Evolutionary conservation across 2,888 invertebrate species (phyloP), one percentile per base, ranked within the genome.

Genomic region (Tubulanus polymorphus): DNA sequence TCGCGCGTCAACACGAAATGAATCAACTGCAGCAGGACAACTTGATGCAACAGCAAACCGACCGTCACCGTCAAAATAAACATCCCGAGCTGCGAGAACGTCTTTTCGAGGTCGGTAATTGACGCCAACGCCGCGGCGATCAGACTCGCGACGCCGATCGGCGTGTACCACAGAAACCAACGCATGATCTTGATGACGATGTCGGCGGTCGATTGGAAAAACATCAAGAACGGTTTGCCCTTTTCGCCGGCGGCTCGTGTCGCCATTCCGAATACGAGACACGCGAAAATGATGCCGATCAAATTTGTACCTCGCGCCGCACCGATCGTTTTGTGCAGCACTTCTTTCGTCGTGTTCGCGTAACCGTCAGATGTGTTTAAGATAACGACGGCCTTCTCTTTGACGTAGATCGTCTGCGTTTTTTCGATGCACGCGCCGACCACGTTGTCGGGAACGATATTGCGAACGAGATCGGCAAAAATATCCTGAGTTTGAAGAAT

Each of bases 161-260:
- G 71, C 2, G 69, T 69, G 27, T 62, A 65, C 73, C 71, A 72
- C 52, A 72, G 59, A 23, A 73, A 64, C 70, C 71, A 69, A 2
- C 65, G 58, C 15, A 73, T 59, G 12, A 70, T 60, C n/a, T 60
- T 30, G 12, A 70, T 54, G 10, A 70, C 59, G 1, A 70, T 56
- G n/a, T 70, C 64, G 3, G 66, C 60, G n/a, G 63, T 59, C 0
- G 66, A 63, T 2, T 55, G 46, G 50, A 73, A 71, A 52, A 71
- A 70, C 25, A 58, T 46, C 5, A 68, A 56, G 37, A 73, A 69
- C 0, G 63, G 62, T 32, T 57, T 58, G 1, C 67, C 69, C 37
- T 59, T 57, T 29, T 64, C 63, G 15, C 63, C 60, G 15, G 63
- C 26, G 6, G 60, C 51, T 32, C 66, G 61, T 0, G 69, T 63